These are phyloP conservation scores for Mystacornis crossleyi DNA, from an alignment of 2,113 vertebrate genomes.

Conservation along the genomic window DNA sequence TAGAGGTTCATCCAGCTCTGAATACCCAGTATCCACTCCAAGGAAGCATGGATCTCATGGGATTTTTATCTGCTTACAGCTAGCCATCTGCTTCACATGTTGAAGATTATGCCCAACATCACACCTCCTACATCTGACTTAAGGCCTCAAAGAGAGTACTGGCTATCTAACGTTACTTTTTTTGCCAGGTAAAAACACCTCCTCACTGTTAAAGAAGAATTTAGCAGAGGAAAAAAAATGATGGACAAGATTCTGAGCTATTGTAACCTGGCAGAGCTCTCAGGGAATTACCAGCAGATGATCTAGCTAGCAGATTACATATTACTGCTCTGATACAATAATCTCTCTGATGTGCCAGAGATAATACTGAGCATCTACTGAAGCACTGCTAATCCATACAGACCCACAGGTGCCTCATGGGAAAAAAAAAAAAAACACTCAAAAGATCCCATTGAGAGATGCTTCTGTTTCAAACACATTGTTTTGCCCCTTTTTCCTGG, in stretches of 20 bases:
- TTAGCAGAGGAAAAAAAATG: not conserved
- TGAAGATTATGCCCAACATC: not conserved
- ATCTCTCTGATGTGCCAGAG: not conserved
- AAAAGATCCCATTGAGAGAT: not conserved
- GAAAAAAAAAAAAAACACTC: not conserved
- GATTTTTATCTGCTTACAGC: not conserved
- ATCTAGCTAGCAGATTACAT: not conserved
- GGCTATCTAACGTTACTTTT: not conserved
- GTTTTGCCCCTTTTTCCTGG: not conserved
- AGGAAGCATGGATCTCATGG: not conserved
- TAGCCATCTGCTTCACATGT: not conserved
- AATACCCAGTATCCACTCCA: not conserved
- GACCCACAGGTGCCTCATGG: not conserved
- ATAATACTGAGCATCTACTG: not conserved
- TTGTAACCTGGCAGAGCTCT: not conserved
- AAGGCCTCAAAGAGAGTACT: not conserved
- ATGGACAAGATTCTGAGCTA: not conserved
- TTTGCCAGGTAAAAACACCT: not conserved
- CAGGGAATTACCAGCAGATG: not conserved
- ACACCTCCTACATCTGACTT: not conserved
- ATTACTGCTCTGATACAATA: not conserved
- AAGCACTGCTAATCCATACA: not conserved
- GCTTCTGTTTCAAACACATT: not conserved
- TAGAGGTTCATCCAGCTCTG: not conserved
- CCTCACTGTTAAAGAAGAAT: not conserved